Percentiles rank a stretch among this genome's conserved stretches.
Conservation (phyloP, 2,113 vertebrate species). For the Tragulus kanchil region DNA sequence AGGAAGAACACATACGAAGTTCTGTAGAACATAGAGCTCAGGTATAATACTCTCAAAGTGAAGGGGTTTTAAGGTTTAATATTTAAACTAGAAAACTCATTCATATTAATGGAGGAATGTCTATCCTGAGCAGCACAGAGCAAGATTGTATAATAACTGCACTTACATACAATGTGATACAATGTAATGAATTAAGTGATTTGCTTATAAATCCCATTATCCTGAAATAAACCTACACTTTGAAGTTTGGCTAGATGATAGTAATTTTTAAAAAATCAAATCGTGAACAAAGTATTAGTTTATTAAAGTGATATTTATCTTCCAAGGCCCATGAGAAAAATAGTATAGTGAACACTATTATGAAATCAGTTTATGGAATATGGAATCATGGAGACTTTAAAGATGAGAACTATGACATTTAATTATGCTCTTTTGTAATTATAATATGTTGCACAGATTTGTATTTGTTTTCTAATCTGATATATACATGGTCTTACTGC, state of each 20-base stretch:
- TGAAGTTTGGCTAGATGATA: constrained; percentile 43
- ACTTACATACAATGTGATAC: constrained; percentile 40
- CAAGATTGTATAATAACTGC: background rate
- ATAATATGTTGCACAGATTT: background rate
- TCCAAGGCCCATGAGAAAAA: constrained; percentile 1
- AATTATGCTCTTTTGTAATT: constrained; percentile 48
- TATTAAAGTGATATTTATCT: background rate
- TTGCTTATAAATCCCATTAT: constrained; percentile 57
- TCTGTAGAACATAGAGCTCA: background rate
- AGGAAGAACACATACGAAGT: background rate
- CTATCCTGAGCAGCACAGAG: background rate
- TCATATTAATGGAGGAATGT: constrained; percentile 1
- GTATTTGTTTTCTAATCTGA: background rate
- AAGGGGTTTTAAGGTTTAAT: constrained; percentile 19
- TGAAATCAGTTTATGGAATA: constrained; percentile 50
- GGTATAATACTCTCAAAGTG: background rate
- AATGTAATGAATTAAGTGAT: constrained; percentile 34
- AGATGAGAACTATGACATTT: constrained; percentile 42
- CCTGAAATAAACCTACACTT: constrained; percentile 60
- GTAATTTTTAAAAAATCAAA: constrained; percentile 52
- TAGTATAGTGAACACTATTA: constrained; percentile 40
- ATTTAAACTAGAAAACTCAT: constrained; percentile 44
- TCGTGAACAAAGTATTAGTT: background rate
- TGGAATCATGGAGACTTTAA: constrained; percentile 13
- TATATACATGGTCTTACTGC: background rate